phyloP scores from a whole-genome alignment of 2,888 invertebrate genomes.

The Helleia helle region DNA sequence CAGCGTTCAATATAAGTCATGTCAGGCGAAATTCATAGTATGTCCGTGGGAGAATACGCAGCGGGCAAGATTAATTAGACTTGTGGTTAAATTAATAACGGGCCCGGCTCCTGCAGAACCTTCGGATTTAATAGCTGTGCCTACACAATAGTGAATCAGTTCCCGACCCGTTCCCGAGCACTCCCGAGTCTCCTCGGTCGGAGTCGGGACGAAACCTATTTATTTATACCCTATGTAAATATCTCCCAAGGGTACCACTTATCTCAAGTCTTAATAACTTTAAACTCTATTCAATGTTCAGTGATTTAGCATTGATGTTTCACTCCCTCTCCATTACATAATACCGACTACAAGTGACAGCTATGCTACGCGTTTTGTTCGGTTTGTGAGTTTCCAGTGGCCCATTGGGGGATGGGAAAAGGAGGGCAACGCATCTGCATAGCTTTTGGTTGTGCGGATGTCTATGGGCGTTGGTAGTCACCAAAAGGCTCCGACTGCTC shows the following conservation, averaged over 20 bases:
- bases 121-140: conserved; percentile 8
- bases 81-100: conserved; percentile 64
- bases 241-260: not conserved
- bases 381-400: no score
- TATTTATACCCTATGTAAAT: not conserved
- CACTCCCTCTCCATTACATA: no score
- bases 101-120: conserved; percentile 39
- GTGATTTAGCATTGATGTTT: no score
- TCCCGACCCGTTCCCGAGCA: no score
- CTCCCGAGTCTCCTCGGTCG: not conserved
- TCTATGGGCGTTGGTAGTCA: no score
- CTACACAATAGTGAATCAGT: conserved; percentile 17
- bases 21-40: conserved; percentile 29
- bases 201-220: conserved; percentile 2
- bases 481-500: no score
- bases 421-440: no score
- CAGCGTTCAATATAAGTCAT: conserved; percentile 23
- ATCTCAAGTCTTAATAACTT: conserved; percentile 3
- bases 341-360: no score
- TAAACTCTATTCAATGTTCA: not conserved
- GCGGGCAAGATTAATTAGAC: conserved; percentile 66
- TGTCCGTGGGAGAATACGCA: conserved; percentile 50
- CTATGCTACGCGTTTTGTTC: no score
- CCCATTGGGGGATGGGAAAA: no score
- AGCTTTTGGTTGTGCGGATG: no score